Base-by-base conservation (phyloP, 37 sponge, comb jelly and placozoan genomes). In the Tethya wilhelma region DNA sequence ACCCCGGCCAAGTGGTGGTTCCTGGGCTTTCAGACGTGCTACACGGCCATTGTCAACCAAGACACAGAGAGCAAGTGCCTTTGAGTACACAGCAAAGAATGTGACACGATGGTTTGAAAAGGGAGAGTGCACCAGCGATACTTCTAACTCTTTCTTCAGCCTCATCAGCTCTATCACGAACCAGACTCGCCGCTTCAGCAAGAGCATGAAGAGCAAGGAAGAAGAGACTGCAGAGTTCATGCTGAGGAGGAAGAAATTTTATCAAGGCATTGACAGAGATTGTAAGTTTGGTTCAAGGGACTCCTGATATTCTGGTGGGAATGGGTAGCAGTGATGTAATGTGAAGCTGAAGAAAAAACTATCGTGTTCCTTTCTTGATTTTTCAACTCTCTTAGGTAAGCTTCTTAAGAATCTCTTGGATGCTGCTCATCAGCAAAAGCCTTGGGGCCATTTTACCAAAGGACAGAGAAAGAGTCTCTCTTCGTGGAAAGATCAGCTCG, bases 11-110 rank as follows among this genome's bases (percentile, higher is more conserved):
- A 82, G 34, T 93, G 93, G 93, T 93, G 89, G 89, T 93, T 93
- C 68, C 82, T 93, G 7, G 93, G 93, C 62, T 93, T 88, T 64
- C 93, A 93, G 81, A 93, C 84, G 30, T 84, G 85, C 42, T 84
- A 72, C n/a, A n/a, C n/a, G n/a, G n/a, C n/a, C n/a, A n/a, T n/a
- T 93, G 4, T 81, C 85, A 17, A 59, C 64, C 26, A 78, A 88
- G 20, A 71, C 88, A 12, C 85, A 88, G 56, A 19, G 60, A 31
- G 77, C 84, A 12, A 76, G 77, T 0, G 56, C 57, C 4, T 93
- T 93, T 55, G 64, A 38, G 31, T 38, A 62, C 19, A 89, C 89
- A 1, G 67, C 77, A 14, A 80, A 73, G 40, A 88, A 88, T 33
- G 64, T 88, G 39, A 78, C 74, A 17, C 8, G n/a, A 23, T 93